These are phyloP conservation scores for Blastomussa wellsi DNA, from an alignment of 92 coral and sea anemone species.

Conservation along the genomic window DNA sequence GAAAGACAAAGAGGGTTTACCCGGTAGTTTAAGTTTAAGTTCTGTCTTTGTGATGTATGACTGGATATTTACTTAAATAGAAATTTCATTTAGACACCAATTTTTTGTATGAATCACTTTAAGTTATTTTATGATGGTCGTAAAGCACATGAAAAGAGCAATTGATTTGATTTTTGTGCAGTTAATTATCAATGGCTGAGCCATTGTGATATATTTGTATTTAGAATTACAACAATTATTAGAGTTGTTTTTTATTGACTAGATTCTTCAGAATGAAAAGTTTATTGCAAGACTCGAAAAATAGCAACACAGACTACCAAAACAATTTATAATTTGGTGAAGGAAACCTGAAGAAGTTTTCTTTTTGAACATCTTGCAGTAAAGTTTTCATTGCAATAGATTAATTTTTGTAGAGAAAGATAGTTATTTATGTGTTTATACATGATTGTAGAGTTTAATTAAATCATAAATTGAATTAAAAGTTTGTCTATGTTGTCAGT, in stretches of 20 bases:
- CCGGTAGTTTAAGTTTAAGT: not conserved
- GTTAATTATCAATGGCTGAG: constrained; percentile 32
- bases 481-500: constrained; percentile 38
- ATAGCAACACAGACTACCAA: not conserved
- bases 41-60: constrained; percentile 18
- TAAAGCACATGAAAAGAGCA: constrained; percentile 19
- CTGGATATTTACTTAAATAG: not conserved
- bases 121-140: constrained; percentile 23
- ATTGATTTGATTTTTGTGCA: constrained; percentile 20
- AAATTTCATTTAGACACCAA: not conserved
- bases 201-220: constrained; percentile 23
- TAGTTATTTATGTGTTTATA: constrained; percentile 34
- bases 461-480: constrained; percentile 33
- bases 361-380: constrained; percentile 22
- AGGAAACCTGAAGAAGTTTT: not conserved
- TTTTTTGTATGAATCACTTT: constrained; percentile 17
- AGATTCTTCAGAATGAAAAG: not conserved
- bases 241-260: constrained; percentile 23
- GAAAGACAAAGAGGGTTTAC: constrained; percentile 15
- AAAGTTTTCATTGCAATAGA: constrained; percentile 11
- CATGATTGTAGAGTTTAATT: constrained; percentile 38
- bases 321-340: not conserved
- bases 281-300: constrained; percentile 35
- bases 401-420: constrained; percentile 22
- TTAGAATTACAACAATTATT: constrained; percentile 1